Evolutionary conservation across 2,113 vertebrate species (phyloP), one percentile per base, ranked within the genome.

Genomic region (Indicator maculatus): DNA sequence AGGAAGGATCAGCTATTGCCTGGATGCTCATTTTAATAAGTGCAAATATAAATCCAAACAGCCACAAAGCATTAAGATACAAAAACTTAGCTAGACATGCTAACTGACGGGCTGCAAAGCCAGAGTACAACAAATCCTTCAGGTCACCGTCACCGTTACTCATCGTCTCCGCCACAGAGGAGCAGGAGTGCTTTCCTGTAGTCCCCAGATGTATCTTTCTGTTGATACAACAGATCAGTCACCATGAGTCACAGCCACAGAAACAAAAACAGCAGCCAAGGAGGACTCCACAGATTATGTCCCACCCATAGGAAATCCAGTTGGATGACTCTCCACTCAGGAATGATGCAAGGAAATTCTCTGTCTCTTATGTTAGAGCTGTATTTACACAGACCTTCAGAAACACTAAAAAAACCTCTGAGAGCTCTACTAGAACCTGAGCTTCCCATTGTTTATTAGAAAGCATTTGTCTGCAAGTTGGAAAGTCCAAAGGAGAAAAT

Each of bases 191-290:
- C 98, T 95, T 98, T 99, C 97, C 98, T 98, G 95, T 99, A 99
- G 97, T 99, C 98, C 53, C 99, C 99, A 9, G 96, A 96, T 0
- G 99, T 99, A 93, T 99, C 99, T 45, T 98, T 98, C 99, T 99
- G 96, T 50, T 96, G 97, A 77, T 63, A 65, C 71, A 92, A 97
- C 17, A 91, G 41, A 96, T 86, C 89, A 95, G 79, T 55, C 83
- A 75, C 56, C 5, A 0, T 92, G 91, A 97, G 81, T 97, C 95
- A 97, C 67, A 71, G 39, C 19, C 80, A 83, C 79, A 83, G 69
- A 74, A 41, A 93, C 4, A 50, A 5, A 7, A 82, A 89, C 28
- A 86, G 74, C 66, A 56, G 64, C 58, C 91, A 69, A 59, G 59
- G 60, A 89, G 20, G 5, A 76, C 80, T 88, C 74, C 66, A 82